These are phyloP conservation scores for Actenoides lindsayi DNA, from an alignment of 2,113 vertebrate species.

Conservation along the genomic window DNA sequence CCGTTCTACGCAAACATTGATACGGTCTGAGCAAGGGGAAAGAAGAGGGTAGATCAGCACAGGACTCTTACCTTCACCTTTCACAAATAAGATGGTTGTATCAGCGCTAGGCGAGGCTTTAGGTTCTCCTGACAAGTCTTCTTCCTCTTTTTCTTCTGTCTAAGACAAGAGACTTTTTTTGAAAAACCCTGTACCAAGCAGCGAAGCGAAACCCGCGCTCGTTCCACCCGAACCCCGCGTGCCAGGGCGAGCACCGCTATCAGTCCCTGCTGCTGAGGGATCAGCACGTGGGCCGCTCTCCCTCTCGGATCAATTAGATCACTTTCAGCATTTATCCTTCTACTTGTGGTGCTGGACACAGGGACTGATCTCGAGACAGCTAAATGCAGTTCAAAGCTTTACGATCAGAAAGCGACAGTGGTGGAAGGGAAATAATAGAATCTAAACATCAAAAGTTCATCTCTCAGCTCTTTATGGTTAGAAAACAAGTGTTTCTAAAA, in stretches of 20 bases:
- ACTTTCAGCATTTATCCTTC: background rate
- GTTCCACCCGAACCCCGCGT: background rate
- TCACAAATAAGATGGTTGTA: conserved; percentile 96
- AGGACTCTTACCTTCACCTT: conserved; percentile 88
- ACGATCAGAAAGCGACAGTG: background rate
- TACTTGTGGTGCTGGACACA: background rate
- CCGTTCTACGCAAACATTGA: background rate
- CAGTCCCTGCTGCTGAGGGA: background rate
- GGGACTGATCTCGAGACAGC: background rate
- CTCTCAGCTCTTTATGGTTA: background rate
- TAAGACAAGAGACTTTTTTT: conserved; percentile 71
- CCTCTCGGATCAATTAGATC: background rate
- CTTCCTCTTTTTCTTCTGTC: conserved; percentile 95
- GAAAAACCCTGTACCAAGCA: conserved; percentile 20
- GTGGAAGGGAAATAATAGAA: background rate
- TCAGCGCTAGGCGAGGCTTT: conserved; percentile 96
- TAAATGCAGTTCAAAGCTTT: background rate
- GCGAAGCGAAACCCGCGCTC: background rate
- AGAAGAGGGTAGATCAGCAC: background rate
- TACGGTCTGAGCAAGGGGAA: background rate
- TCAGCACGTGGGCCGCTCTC: background rate
- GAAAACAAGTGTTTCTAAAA: background rate
- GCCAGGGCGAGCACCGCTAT: background rate
- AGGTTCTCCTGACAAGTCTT: conserved; percentile 88
- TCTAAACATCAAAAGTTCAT: background rate